These are phyloP conservation scores for Laodelphax striatellus DNA, from an alignment of 1,140 invertebrate species.

Conservation along the genomic window DNA sequence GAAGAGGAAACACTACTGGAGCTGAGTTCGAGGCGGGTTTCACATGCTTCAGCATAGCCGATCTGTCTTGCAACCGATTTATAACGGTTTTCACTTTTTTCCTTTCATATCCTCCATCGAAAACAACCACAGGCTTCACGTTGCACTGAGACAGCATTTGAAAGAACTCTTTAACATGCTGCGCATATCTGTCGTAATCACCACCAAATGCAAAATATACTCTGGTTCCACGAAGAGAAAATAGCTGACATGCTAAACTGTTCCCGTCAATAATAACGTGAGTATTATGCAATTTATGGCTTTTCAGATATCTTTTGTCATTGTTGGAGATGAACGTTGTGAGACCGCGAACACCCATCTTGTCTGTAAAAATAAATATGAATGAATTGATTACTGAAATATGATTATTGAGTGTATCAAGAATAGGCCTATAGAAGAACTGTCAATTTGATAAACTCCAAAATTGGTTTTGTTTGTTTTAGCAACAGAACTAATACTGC, in stretches of 20 bases:
- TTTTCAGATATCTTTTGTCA: constrained; percentile 47
- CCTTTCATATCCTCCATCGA: constrained; percentile 70
- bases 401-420: too few species aligned
- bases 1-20: constrained; percentile 48
- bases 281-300: constrained; percentile 51
- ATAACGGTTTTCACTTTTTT: constrained; percentile 62
- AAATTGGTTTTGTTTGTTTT: too few species aligned
- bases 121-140: constrained; percentile 60
- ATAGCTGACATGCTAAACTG: constrained; percentile 61
- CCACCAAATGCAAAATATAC: constrained; percentile 67
- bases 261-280: constrained; percentile 73
- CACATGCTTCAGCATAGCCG: constrained; percentile 26
- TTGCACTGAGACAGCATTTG: constrained; percentile 55
- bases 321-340: constrained; percentile 63
- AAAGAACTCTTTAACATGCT: constrained; percentile 55
- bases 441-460: too few species aligned
- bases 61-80: constrained; percentile 46
- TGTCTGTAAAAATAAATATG: too few species aligned
- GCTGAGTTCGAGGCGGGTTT: background rate
- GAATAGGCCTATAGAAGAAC: too few species aligned
- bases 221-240: constrained; percentile 38
- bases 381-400: too few species aligned
- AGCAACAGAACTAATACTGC: too few species aligned
- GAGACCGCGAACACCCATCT: constrained; percentile 71
- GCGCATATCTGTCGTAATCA: constrained; percentile 68